These are phyloP conservation scores for Melanotaenia boesemani DNA, from an alignment of 2,797 vertebrate species.

Conservation along the genomic window DNA sequence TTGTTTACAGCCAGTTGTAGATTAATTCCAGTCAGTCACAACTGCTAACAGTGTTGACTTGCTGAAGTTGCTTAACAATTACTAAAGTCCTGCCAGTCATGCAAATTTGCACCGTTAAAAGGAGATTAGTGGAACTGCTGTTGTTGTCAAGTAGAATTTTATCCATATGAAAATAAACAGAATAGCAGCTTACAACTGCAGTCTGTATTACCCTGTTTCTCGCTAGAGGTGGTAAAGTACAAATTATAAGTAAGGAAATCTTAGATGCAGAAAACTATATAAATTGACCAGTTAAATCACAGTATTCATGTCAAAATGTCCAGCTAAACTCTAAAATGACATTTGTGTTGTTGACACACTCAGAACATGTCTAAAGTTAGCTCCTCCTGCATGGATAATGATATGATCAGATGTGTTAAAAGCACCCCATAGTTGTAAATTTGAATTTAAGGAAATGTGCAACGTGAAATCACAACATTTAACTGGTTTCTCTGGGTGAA, in stretches of 20 bases:
- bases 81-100: conserved; percentile 59
- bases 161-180: background rate
- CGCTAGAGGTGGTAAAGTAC: background rate
- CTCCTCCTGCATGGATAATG: conserved; percentile 19
- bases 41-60: conserved; percentile 57
- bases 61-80: conserved; percentile 48
- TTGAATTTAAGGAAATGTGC: conserved; percentile 45
- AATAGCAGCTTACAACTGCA: background rate
- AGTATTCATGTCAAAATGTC: background rate
- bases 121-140: conserved; percentile 45
- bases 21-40: conserved; percentile 68
- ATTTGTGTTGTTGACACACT: conserved; percentile 39
- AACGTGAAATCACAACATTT: conserved; percentile 36
- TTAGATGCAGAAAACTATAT: background rate
- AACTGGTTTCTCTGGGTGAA: conserved; percentile 1
- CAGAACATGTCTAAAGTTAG: conserved; percentile 5
- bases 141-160: conserved; percentile 9
- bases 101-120: conserved; percentile 42
- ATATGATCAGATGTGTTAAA: conserved; percentile 52
- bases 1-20: conserved; percentile 72
- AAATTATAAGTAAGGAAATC: background rate
- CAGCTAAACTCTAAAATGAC: conserved; percentile 6
- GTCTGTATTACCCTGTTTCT: background rate
- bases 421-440: conserved; percentile 47
- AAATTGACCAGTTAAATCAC: background rate